Evolutionary conservation across 37 sponge, comb jelly and placozoan species (phyloP).

Genomic region (Chondrosia reniformis): DNA sequence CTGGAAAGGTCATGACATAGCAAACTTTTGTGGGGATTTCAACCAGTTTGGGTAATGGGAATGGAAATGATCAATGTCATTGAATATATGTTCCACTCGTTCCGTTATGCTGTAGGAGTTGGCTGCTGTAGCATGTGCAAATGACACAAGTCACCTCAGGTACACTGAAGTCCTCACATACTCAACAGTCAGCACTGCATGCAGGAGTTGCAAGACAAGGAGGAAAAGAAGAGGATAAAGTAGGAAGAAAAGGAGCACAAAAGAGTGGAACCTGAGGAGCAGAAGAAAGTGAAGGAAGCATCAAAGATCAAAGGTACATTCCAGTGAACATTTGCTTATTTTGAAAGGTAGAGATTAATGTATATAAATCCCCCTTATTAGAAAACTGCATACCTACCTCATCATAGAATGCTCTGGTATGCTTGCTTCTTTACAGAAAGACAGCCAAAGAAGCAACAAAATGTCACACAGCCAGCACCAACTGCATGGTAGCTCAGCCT

Average conservation of each 20-base stretch:
- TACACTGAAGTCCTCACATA: neutral
- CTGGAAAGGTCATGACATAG: constrained; percentile 32
- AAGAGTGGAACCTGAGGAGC: neutral
- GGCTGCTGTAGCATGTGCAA: neutral
- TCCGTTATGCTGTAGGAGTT: constrained; percentile 17
- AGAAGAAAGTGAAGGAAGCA: neutral
- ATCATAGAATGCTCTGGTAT: neutral
- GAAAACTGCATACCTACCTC: too few relatives aligned
- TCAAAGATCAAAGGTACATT: neutral
- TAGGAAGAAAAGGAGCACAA: neutral
- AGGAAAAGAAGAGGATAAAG: neutral
- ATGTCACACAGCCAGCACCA: neutral
- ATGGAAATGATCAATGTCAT: constrained; percentile 39
- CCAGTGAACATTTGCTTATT: neutral
- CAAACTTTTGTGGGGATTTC: constrained; percentile 12
- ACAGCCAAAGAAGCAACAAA: neutral
- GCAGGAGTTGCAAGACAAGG: neutral
- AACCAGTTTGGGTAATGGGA: constrained; percentile 26
- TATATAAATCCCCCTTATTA: too few relatives aligned
- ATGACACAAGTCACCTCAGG: neutral
- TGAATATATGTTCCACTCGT: constrained; percentile 32
- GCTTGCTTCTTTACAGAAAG: neutral
- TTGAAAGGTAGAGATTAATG: too few relatives aligned
- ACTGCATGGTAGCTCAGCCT: neutral
- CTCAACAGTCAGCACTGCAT: neutral